These are phyloP conservation scores for Apaloderma vittatum DNA, from an alignment of 2,113 vertebrate species.

Conservation along the genomic window DNA sequence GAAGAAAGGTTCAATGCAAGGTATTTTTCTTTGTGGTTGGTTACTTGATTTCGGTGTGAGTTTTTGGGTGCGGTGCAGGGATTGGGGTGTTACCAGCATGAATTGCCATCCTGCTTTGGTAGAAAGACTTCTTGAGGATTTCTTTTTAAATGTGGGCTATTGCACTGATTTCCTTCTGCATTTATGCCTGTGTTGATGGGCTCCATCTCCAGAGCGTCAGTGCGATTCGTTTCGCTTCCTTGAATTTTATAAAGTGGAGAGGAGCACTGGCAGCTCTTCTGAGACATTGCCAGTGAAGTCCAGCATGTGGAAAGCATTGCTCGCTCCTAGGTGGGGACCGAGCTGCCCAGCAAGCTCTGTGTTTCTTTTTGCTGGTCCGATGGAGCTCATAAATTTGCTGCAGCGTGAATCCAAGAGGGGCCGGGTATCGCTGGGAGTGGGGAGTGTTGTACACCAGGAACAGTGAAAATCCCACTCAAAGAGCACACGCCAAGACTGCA, in stretches of 20 bases:
- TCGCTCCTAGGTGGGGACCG: background rate
- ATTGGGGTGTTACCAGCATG: background rate
- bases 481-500: background rate
- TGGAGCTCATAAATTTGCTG: background rate
- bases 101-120: background rate
- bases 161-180: background rate
- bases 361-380: background rate
- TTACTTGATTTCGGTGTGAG: background rate
- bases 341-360: background rate
- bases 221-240: background rate
- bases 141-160: background rate
- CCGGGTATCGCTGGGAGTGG: fast-evolving
- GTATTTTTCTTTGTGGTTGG: background rate
- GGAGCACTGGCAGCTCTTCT: background rate
- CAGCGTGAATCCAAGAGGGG: background rate
- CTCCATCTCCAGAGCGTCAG: background rate
- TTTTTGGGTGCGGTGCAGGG: background rate
- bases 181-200: background rate
- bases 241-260: background rate
- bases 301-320: background rate
- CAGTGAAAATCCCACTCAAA: background rate
- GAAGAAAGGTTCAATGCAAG: background rate
- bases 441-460: background rate
- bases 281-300: fast-evolving
- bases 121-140: background rate